Evolutionary conservation across 2,888 invertebrate species (phyloP).

Genomic region (Bellardia bayeri): DNA sequence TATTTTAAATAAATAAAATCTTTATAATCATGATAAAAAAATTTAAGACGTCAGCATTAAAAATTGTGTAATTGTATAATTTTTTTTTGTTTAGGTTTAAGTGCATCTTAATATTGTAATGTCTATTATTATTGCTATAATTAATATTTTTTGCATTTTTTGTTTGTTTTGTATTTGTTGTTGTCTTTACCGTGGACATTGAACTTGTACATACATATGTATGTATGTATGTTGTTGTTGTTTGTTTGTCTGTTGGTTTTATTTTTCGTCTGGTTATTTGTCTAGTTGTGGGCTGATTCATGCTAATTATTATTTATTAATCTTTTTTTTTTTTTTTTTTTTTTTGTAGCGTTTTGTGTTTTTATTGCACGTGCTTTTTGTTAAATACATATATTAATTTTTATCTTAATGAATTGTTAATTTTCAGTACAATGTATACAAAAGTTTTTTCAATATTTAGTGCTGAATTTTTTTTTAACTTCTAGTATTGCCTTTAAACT

Average conservation of each 20-base stretch:
- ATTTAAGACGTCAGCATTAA: slow-evolving; percentile 41
- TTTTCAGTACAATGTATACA: background rate
- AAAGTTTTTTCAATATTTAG: too few species aligned
- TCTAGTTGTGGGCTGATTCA: slow-evolving; percentile 51
- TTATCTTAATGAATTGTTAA: slow-evolving; percentile 20
- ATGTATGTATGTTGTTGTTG: slow-evolving; percentile 8
- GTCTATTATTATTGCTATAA: slow-evolving; percentile 15
- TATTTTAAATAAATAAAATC: background rate
- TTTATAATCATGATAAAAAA: slow-evolving; percentile 28
- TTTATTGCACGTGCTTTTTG: slow-evolving; percentile 62
- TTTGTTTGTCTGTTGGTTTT: slow-evolving; percentile 11
- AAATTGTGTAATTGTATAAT: slow-evolving; percentile 33
- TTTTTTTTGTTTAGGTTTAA: slow-evolving; percentile 23
- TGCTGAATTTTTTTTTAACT: too few species aligned
- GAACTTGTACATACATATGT: slow-evolving; percentile 34
- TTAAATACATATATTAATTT: slow-evolving; percentile 5
- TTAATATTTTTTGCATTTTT: slow-evolving; percentile 34
- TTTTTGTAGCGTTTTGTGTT: slow-evolving; percentile 47
- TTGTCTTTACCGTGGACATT: slow-evolving; percentile 48
- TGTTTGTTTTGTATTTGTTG: slow-evolving; percentile 26
- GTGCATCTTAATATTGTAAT: slow-evolving; percentile 54
- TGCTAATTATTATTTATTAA: slow-evolving; percentile 59
- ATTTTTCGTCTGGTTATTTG: slow-evolving; percentile 25
- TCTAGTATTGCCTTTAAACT: too few species aligned
- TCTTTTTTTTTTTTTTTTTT: slow-evolving; percentile 51